Base-by-base conservation (phyloP, 64 coral and sea anemone species). In the Montipora efflorescens region DNA sequence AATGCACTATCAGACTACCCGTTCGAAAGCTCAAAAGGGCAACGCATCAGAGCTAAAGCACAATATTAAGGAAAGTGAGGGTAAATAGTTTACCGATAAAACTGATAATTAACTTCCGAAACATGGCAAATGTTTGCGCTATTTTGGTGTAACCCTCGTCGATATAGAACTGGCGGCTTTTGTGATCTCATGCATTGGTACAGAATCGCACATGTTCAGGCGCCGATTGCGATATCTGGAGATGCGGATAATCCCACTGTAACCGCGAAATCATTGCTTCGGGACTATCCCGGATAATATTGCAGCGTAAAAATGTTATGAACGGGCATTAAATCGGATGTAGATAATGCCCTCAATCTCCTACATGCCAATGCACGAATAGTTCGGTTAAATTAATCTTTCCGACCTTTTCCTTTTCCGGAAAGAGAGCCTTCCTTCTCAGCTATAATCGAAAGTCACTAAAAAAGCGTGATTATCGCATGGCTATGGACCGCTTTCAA, bases 11-110 rank as follows among this genome's bases (percentile, higher is more conserved):
- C 28, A 46, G 23, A 76, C 25, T 55, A 58, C 51, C 49, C 49
- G 47, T 79, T 53, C 2, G 43, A 51, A 50, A 79, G 47, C 51
- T 79, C 19, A 53, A 20, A 10, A 47, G 28, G 71, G 8, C 5
- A 74, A 25, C 71, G 71, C 71, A 7, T 20, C 28, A 4, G 22
- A 11, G 22, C 67, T 28, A 43, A 64, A 11, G 61, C 3, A 14
- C 11, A 12, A 46, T 76, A 76, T 14, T 0, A 23, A 11, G 68
- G 5, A 71, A 7, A 51, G 14, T n/a, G 77, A 50, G 77, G 12
- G 28, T 82, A 82, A 82, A 62, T n/a, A 82, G 80, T 44, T 82
- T 82, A 82, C 16, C 47, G 55, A 14, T 82, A 46, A 8, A 66
- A 82, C 44, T 36, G 55, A 62, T 45, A 4, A 45, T 82, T 7